Conservation (phyloP, 2,888 invertebrate species). For the Perdita meconis region DNA sequence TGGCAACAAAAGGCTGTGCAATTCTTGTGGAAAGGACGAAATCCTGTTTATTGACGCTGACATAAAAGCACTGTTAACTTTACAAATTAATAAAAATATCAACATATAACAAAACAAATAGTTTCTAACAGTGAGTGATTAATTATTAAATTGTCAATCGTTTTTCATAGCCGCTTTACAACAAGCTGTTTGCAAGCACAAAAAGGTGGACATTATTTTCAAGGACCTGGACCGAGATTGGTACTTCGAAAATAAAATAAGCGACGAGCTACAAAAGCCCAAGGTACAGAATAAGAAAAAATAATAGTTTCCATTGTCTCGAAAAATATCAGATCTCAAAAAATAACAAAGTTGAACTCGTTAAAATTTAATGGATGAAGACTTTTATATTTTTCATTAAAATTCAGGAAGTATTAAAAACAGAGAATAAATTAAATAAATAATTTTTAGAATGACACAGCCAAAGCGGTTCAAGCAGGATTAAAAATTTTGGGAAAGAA, state of each 20-base stretch:
- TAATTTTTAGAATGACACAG: slow-evolving; percentile 59
- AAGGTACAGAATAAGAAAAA: slow-evolving; percentile 22
- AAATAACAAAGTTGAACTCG: background rate
- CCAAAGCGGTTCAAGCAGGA: slow-evolving; percentile 71
- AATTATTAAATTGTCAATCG: too few species aligned
- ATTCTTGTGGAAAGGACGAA: slow-evolving; percentile 79
- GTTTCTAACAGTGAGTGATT: background rate
- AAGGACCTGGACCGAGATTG: slow-evolving; percentile 69
- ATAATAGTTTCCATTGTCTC: background rate
- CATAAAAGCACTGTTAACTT: slow-evolving; percentile 79
- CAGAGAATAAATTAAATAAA: background rate
- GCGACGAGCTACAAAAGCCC: background rate
- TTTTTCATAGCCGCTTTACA: slow-evolving; percentile 62
- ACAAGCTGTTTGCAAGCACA: slow-evolving; percentile 55
- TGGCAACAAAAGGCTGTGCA: slow-evolving; percentile 78
- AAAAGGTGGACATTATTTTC: slow-evolving; percentile 69
- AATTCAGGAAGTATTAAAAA: background rate
- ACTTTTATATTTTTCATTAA: background rate
- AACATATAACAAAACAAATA: background rate
- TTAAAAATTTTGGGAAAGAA: slow-evolving; percentile 82
- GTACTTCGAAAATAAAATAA: background rate
- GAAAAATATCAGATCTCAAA: background rate
- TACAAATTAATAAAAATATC: slow-evolving; percentile 76
- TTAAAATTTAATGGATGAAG: background rate
- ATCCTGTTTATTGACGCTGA: slow-evolving; percentile 80